Evolutionary conservation across 2,797 vertebrate genomes (phyloP).

Genomic region (Sebastes elongatus): DNA sequence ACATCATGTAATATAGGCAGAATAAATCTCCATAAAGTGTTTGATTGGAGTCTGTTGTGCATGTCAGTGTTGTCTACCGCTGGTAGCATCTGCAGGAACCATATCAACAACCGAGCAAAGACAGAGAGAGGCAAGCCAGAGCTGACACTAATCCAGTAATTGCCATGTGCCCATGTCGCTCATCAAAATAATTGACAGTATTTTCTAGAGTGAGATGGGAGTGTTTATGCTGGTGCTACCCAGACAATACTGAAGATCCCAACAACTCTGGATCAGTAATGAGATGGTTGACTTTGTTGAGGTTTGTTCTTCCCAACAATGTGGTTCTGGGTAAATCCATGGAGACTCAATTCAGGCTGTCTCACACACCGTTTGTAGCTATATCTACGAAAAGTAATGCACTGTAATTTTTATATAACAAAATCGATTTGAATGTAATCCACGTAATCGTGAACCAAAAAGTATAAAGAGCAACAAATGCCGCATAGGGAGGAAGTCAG

Average conservation of each 20-base stretch:
- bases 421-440: too few relatives aligned
- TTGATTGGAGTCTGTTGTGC: constrained; percentile 52
- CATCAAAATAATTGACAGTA: constrained; percentile 72
- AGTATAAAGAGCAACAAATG: too few relatives aligned
- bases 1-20: constrained; percentile 43
- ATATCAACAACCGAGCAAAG: constrained; percentile 55
- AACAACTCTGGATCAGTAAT: constrained; percentile 38
- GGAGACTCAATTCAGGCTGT: neutral
- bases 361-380: too few relatives aligned
- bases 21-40: constrained; percentile 71
- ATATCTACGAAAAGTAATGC: too few relatives aligned
- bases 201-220: constrained; percentile 50
- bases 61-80: constrained; percentile 40
- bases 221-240: constrained; percentile 41
- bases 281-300: constrained; percentile 33
- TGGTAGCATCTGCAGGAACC: constrained; percentile 44
- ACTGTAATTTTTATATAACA: too few relatives aligned
- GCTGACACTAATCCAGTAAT: constrained; percentile 71
- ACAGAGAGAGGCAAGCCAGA: constrained; percentile 25
- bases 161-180: constrained; percentile 60
- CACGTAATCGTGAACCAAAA: too few relatives aligned
- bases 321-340: neutral
- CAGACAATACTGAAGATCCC: constrained; percentile 8
- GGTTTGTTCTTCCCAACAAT: constrained; percentile 5
- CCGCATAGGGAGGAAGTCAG: too few relatives aligned